Evolutionary conservation across 2,113 vertebrate genomes (phyloP), one percentile per base, ranked within the genome.

Genomic region (Mustela nigripes): DNA sequence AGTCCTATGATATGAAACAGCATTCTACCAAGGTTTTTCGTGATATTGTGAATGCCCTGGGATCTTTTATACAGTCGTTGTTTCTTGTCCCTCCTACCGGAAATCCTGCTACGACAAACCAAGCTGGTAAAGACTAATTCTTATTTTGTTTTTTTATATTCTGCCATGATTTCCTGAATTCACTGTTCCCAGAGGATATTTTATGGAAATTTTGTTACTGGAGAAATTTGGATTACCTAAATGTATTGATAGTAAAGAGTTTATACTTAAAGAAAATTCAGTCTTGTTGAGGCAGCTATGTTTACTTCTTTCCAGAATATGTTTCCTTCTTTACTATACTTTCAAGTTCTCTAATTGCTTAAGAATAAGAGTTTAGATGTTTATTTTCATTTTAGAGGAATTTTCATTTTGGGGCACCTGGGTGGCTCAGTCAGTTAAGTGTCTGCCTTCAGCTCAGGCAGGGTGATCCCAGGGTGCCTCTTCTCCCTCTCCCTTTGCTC

Each of bases 21-120:
- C 99, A 99, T 99, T 99, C 99, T 97, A 99, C 99, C 89, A 99
- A 99, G 98, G 99, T 99, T 94, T 99, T 99, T 97, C 98, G 99
- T 98, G 99, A 99, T 98, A 99, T 99, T 62, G 99, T 99, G 96
- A 99, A 99, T 79, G 99, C 99, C 0, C 97, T 99, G 92, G 99
- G 99, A 15, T 99, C 99, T 98, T 99, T 99, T 97, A 99, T 99
- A 97, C 99, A 99, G 98, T 99, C 99, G 1, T 99, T 99, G 2
- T 99, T 99, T 98, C 99, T 99, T 91, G 98, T 99, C 69, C 99
- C 99, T 92, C 99, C 98, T 74, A 97, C 98, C 9, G 99, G 99
- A 81, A 99, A 97, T 92, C 28, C 99, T 79, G 97, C 98, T 28
- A 53, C 98, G 88, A 98, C 98, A 93, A 98, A 98, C 31, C 99